Evolutionary conservation across 1,140 invertebrate species (phyloP).

Genomic region (Anastrepha obliqua): DNA sequence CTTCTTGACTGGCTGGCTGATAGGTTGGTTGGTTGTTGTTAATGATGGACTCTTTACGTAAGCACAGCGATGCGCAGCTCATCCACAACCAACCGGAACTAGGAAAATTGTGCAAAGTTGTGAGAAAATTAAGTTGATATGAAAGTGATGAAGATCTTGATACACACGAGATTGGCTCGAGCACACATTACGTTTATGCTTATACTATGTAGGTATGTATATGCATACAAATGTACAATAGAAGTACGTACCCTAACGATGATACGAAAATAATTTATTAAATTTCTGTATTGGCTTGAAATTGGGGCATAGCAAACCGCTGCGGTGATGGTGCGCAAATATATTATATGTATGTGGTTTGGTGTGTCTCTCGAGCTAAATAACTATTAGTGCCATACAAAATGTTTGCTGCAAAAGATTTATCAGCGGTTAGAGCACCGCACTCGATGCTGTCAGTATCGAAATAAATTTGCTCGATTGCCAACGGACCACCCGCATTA

Average conservation of each 20-base stretch:
- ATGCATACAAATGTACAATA: neutral
- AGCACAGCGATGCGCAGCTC: neutral
- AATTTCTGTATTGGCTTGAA: slow-evolving; percentile 42
- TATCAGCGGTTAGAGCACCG: slow-evolving; percentile 37
- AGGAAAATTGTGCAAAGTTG: slow-evolving; percentile 20
- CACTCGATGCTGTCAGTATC: neutral
- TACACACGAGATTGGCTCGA: neutral
- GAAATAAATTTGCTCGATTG: slow-evolving; percentile 45
- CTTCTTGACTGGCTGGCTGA: neutral
- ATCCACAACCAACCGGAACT: neutral
- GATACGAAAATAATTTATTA: slow-evolving; percentile 42
- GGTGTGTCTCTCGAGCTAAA: neutral
- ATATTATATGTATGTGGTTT: neutral
- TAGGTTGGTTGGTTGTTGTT: neutral
- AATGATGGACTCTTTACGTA: slow-evolving; percentile 17
- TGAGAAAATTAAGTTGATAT: slow-evolving; percentile 45
- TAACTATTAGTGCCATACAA: slow-evolving; percentile 40
- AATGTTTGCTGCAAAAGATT: slow-evolving; percentile 10
- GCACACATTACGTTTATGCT: neutral
- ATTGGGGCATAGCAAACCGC: slow-evolving; percentile 25
- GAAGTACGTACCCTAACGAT: neutral
- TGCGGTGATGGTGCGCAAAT: neutral
- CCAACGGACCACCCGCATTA: slow-evolving; percentile 1
- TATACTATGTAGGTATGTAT: neutral
- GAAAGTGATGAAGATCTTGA: slow-evolving; percentile 34